Conservation (phyloP, 2,888 invertebrate species). For the Strigamia maritima region DNA sequence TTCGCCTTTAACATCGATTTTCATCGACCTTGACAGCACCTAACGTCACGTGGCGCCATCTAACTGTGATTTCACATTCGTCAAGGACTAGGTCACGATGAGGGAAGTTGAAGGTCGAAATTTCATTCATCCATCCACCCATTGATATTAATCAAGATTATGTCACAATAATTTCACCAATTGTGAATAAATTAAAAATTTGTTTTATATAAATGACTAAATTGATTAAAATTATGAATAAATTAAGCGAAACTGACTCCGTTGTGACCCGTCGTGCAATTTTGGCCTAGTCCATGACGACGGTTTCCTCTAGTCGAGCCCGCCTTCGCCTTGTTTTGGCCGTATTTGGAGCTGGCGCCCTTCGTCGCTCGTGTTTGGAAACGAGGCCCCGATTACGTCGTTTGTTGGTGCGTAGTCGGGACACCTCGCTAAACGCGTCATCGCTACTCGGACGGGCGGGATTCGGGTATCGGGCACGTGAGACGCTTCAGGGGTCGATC, state of each 20-base stretch:
- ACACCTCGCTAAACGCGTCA: not conserved
- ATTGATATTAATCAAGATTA: no score
- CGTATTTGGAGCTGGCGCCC: not conserved
- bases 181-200: no score
- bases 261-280: not conserved
- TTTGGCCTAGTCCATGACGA: not conserved
- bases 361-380: not conserved
- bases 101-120: not conserved
- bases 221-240: no score
- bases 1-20: not conserved
- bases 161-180: no score
- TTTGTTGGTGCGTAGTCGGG: not conserved
- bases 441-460: not conserved
- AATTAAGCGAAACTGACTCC: no score
- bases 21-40: not conserved
- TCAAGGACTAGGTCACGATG: not conserved
- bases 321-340: not conserved
- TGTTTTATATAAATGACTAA: no score
- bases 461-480: not conserved
- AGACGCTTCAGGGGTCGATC: not conserved
- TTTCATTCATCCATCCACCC: not conserved
- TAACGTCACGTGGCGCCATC: not conserved
- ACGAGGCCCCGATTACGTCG: not conserved
- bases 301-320: no score
- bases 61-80: not conserved